Base-by-base conservation (phyloP, 1,140 invertebrate species). In the Drosophila nasuta region DNA sequence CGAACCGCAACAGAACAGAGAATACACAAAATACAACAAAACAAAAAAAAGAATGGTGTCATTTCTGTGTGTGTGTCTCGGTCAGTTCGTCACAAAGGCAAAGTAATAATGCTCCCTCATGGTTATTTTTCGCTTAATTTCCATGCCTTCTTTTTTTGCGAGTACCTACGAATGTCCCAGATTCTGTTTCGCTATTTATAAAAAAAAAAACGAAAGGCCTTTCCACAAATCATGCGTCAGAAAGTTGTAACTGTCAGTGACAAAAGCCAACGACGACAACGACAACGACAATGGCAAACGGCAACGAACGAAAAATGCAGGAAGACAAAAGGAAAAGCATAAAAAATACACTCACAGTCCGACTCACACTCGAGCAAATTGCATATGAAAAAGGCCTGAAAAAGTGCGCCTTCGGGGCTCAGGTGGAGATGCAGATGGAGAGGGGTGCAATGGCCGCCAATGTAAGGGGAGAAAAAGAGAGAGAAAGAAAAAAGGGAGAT, bases 171-270 rank as follows among this genome's bases (percentile, higher is more conserved):
- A 78, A 71, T 63, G 81, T 77, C 60, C 74, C 77, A 83, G 57
- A 77, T 80, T 64, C 38, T 11, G 33, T 43, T 77, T 72, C 65
- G 69, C 66, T 70, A 77, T 79, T 86, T 86, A 73, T 86, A 70
- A 86, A 79, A 68, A 41, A 77, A 75, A 81, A 87, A 82, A 70
- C 77, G 49, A 78, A 76, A 81, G 87, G 78, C 85, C 81, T 88
- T 89, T 89, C 70, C 83, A 89, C 85, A 89, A 85, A 88, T 88
- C 85, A 88, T 83, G 81, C 85, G 85, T 88, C 85, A 89, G 87
- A 85, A 85, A 83, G 85, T 89, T 85, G 81, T 77, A 85, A 89
- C 85, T 88, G 85, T 88, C 85, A 88, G 81, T 54, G 66, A 69
- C 75, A 80, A 80, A 64, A 80, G 52, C 60, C 57, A 41, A 68